Base-by-base conservation (phyloP, 1,140 invertebrate species). In the Drosophila sproati region DNA sequence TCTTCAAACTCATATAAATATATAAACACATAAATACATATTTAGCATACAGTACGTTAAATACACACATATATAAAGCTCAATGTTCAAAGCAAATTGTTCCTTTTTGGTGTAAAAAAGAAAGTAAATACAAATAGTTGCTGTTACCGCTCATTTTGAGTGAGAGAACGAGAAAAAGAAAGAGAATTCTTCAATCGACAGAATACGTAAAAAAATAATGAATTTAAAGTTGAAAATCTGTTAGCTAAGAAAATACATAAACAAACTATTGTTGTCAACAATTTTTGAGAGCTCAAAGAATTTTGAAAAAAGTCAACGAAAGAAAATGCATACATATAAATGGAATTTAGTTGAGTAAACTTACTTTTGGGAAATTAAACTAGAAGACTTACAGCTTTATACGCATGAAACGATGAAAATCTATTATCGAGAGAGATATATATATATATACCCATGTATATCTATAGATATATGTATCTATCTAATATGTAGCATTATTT, bases 361-460 rank as follows among this genome's bases (percentile, higher is more conserved):
- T 85, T 80, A 88, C 83, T 82, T 88, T 88, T 88, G 80, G 55
- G 48, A 70, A 31, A 68, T 73, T 78, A 86, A 82, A 89, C 85
- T 89, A 89, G 85, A 89, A 89, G 85, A 89, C 85, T 89, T 89
- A 89, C 85, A 89, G 85, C 85, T 89, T 89, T 89, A 89, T 85
- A 89, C 80, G 85, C 85, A 88, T 82, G 74, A 75, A 69, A 69
- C 67, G 61, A 88, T 74, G 73, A 67, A 80, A 86, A 83, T 86
- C 73, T 81, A 86, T 80, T 35, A 66, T 34, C 64, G 55, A 20
- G 20, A 20, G 20, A 20, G 1, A 20, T 20, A 20, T 20, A 20
- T 20, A 20, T 20, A 71, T 79, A 83, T 62, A 67, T 54, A 62
- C 28, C 39, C 31, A 61, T 67, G 37, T 61, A 67, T 73, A 86